Base-by-base conservation (phyloP, 2,888 invertebrate genomes). In the Hedychridium roseum region DNA sequence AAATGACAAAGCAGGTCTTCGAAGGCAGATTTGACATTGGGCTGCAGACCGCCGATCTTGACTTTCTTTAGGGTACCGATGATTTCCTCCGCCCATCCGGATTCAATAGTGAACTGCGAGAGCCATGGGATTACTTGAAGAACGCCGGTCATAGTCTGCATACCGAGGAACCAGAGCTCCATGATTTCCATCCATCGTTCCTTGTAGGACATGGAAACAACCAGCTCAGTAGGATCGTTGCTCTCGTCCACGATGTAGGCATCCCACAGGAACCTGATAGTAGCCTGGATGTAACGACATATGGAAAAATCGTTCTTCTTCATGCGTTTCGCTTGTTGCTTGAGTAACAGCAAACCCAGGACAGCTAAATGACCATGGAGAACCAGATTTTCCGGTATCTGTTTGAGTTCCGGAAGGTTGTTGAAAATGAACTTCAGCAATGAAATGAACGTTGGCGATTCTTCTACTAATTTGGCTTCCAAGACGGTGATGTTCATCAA, bases 11-110 rank as follows among this genome's bases (percentile, higher is more conserved):
- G 81, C 76, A 94, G 90, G 80, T 94, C 94, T 80, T 94, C 94
- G 80, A 91, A 94, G 18, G 94, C 94, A 17, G 91, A 91, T 72
- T 93, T 92, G 0, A 93, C 89, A 77, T 92, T 93, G 0, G 90
- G 86, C 23, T 89, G 90, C 37, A 94, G 80, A 1, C 90, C 88
- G 41, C 92, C 92, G 62, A 90, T 84, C 80, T 90, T 91, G 1
- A 94, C 92, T 80, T 91, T 90, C 55, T 87, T 86, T 58, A 95
- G 82, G 64, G 89, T 90, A 68, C 88, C 88, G 40, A 92, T 84
- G 44, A 94, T 93, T 7, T 93, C 94, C 73, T 92, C 89, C 2
- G 92, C 90, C 93, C 94, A 95, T n/a, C 94, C 94, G 74, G 93
- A 93, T 69, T 94, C 94, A 50, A 94, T 88, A 2, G 92, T 90